Base-by-base conservation (phyloP, 2,797 vertebrate genomes). In the Danio tinwini region DNA sequence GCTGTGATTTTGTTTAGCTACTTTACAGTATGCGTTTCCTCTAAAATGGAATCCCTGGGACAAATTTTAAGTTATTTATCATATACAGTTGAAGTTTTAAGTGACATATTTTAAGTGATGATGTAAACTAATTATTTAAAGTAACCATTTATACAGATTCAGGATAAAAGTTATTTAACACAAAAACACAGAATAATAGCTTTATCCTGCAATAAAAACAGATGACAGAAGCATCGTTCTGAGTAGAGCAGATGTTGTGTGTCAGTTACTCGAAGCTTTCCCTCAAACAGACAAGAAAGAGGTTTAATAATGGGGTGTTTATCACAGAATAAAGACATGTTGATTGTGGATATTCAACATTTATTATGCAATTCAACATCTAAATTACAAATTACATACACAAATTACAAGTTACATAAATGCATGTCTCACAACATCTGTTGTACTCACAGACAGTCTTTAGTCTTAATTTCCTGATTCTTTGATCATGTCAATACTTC, bases 401-500 rank as follows among this genome's bases (percentile, higher is more conserved):
- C 29, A 29, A n/a, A 29, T 29, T 29, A 3, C 29, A 29, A 29
- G 29, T 29, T 29, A 9, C 10, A 3, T 39, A 10, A 40, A 53
- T 69, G 29, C 45, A 17, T 13, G 44, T 62, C 11, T 42, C 47
- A 17, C 11, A 56, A 71, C 40, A 71, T 71, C 7, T 56, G 52
- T 71, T 71, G 55, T 44, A 16, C 12, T 71, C n/a, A 58, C 16
- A 6, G 72, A 16, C 52, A 7, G 4, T 50, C 40, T 67, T 19
- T 67, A 44, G 17, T 13, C 17, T 52, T 17, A 52, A 40, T 13
- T 74, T 45, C 10, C 47, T 55, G 29, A 58, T 67, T 16, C 62
- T 47, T 56, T 61, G 29, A 56, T 37, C 37, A 16, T 63, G 4
- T 37, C 37, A 50, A 50, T 11, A 50, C 88, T 92, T 86, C 90